phyloP scores from a whole-genome alignment of 2,888 invertebrate genomes.

The Caenorhabditis angaria region DNA sequence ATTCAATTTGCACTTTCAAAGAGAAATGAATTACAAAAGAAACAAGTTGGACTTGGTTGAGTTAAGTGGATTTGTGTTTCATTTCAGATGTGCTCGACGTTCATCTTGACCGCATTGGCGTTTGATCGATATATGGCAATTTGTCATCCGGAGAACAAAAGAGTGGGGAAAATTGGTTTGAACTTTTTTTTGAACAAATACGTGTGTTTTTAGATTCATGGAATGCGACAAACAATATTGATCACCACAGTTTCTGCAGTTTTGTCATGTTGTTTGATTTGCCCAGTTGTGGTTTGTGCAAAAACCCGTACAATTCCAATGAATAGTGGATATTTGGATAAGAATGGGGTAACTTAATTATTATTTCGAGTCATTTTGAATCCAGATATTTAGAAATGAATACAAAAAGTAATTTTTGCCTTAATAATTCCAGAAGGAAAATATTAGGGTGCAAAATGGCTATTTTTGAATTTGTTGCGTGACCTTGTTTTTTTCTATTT shows the following conservation, averaged over 20 bases:
- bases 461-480: too few relatives aligned
- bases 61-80: too few relatives aligned
- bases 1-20: background rate
- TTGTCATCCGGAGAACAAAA: slow-evolving; percentile 59
- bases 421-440: too few relatives aligned
- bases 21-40: background rate
- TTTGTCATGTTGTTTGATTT: slow-evolving; percentile 54
- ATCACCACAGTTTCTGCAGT: slow-evolving; percentile 51
- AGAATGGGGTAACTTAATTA: slow-evolving; percentile 24
- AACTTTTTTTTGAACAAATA: slow-evolving; percentile 11
- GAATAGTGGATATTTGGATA: slow-evolving; percentile 21
- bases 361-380: too few relatives aligned
- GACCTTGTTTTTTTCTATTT: too few relatives aligned
- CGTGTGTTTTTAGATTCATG: slow-evolving; percentile 44
- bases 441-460: too few relatives aligned
- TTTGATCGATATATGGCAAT: slow-evolving; percentile 64
- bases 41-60: too few relatives aligned
- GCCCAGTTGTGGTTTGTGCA: slow-evolving; percentile 54
- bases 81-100: slow-evolving; percentile 60
- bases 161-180: slow-evolving; percentile 16
- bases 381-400: too few relatives aligned
- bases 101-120: slow-evolving; percentile 58
- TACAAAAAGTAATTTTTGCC: background rate
- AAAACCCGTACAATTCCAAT: slow-evolving; percentile 22
- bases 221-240: slow-evolving; percentile 52